These are phyloP conservation scores for Pogonognathellus flavescens DNA, from an alignment of 1,140 invertebrate species.

Conservation along the genomic window DNA sequence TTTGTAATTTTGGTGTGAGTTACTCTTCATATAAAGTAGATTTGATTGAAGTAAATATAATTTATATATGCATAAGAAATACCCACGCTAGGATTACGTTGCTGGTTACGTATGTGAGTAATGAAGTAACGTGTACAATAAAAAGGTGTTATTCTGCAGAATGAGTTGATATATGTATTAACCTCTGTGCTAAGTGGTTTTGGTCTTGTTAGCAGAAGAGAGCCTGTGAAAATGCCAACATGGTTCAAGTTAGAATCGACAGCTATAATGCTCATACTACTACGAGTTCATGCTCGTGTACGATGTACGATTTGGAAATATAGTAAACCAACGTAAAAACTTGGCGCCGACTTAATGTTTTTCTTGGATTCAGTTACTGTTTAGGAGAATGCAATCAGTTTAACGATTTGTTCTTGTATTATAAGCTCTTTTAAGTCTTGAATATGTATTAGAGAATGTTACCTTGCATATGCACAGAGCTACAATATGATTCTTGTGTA, in stretches of 20 bases:
- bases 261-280: background rate
- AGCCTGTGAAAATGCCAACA: conserved; percentile 15
- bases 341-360: conserved; percentile 47
- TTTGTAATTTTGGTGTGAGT: background rate
- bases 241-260: conserved; percentile 23
- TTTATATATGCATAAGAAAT: too few relatives aligned
- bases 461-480: too few relatives aligned
- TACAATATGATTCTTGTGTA: background rate
- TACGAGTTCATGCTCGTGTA: conserved; percentile 38
- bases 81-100: too few relatives aligned
- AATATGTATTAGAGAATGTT: too few relatives aligned
- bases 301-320: conserved; percentile 16
- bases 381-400: background rate
- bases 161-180: too few relatives aligned
- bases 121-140: too few relatives aligned
- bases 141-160: too few relatives aligned
- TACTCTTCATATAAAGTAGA: background rate
- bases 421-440: too few relatives aligned
- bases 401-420: too few relatives aligned
- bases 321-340: conserved; percentile 16
- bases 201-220: conserved; percentile 14
- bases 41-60: too few relatives aligned
- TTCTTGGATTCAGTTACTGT: conserved; percentile 30
- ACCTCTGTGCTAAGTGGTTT: conserved; percentile 18
- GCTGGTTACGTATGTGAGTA: too few relatives aligned